Evolutionary conservation across 2,888 invertebrate species (phyloP), one percentile per base, ranked within the genome.

Genomic region (Protodeltote pygarga): DNA sequence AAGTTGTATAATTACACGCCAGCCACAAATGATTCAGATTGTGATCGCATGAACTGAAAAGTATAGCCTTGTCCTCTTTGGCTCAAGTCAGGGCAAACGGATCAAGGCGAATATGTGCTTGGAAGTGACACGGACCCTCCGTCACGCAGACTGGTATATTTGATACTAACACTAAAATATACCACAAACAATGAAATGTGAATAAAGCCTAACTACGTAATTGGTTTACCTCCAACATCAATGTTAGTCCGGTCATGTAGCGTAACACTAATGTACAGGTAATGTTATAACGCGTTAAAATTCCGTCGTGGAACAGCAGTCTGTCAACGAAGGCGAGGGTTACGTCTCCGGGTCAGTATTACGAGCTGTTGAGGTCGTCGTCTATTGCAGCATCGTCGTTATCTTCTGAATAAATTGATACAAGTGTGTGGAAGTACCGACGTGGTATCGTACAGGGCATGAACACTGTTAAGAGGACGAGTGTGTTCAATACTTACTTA

Each of bases 11-110:
- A 76, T 77, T 73, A 68, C 67, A 67, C 57, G 65, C 61, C 73
- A 62, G 65, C 61, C 53, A 53, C 66, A 71, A 81, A 75, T 75
- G 76, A 82, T 78, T 79, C 76, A 71, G 79, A 83, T 81, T 71
- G 67, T 63, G 58, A 77, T 81, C 75, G 72, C 75, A 65, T 76
- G 76, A 68, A 77, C 86, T 87, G 83, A 87, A 87, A 85, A 85
- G 73, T 78, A 51, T 67, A 74, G 60, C 89, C 89, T 88, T 80
- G 89, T 79, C 57, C 83, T 79, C 79, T 81, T 87, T 85, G 74
- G 50, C 69, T 74, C 64, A 64, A 80, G 74, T 72, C 75, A 75
- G 77, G 78, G 75, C 78, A 75, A 83, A 73, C 75, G 55, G 81
- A 85, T 81, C 88, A 87, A 88, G 88, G 87, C 73, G 63, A 79